Evolutionary conservation across 2,113 vertebrate genomes (phyloP), one percentile per base, ranked within the genome.

Genomic region (Xiphophorus hellerii): DNA sequence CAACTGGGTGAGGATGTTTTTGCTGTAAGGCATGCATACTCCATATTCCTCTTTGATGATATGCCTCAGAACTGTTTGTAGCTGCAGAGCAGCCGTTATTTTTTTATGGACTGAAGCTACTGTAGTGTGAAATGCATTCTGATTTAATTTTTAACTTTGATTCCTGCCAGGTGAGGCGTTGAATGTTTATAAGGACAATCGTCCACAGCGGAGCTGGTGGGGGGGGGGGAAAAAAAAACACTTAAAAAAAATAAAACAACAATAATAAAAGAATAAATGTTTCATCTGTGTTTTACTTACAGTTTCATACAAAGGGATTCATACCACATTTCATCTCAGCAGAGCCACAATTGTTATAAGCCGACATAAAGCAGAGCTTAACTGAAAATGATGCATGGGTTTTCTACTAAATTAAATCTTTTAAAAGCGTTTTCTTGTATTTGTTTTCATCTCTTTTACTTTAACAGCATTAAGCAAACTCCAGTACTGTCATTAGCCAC

Each of bases 61-160:
- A 5, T 60, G 22, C 33, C 35, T 75, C 6, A 61, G 42, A 68
- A 51, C 62, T 70, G 33, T 69, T 58, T 66, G 69, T 35, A 61
- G n/a, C 14, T 62, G 61, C 27, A 69, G 54, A 73, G 62, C 70
- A 39, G 54, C 62, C 62, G 39, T 79, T 62, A 51, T 66, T 60
- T 29, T 42, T 25, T 78, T 28, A 61, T 72, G 28, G 35, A 62
- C 69, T 78, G 20, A 31, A 72, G 35, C 48, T 25, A 62, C 39
- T 72, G 37, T 33, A n/a, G 64, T 62, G 22, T 63, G 39, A 42
- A 69, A 65, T 81, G 17, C 62, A n/a, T 78, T 76, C 62, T 44
- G 62, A 66, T 72, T 73, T 66, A 8, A 22, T 71, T 66, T 66
- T 71, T 71, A 29, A 44, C 15, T 67, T 48, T 67, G 35, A 67